These are phyloP conservation scores for Dicrurus megarhynchus DNA, from an alignment of 2,113 vertebrate genomes.

Conservation along the genomic window DNA sequence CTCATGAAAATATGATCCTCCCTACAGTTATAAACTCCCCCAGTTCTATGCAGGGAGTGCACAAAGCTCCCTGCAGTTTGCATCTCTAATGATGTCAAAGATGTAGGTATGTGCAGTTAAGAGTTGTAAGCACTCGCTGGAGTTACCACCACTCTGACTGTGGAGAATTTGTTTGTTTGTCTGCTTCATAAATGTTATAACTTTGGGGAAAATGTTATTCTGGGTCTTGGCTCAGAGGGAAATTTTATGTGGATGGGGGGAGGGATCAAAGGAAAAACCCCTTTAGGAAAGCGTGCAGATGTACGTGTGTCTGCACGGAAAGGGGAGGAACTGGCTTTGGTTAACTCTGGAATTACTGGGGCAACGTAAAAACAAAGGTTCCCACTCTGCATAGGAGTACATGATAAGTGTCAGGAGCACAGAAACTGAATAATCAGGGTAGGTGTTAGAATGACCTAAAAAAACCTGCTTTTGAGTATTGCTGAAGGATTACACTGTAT, in stretches of 20 bases:
- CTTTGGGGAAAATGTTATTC: conserved; percentile 47
- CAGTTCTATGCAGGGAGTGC: not conserved
- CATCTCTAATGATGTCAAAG: not conserved
- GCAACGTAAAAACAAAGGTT: not conserved
- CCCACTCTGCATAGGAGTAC: not conserved
- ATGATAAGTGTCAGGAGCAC: not conserved
- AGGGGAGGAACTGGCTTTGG: not conserved
- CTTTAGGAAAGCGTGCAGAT: not conserved
- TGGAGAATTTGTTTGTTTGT: not conserved
- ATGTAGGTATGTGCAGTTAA: fast-evolving
- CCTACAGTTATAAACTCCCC: conserved; percentile 5
- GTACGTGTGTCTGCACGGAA: not conserved
- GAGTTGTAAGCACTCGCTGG: not conserved
- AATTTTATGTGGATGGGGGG: not conserved
- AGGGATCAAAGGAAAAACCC: not conserved
- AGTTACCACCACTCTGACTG: not conserved
- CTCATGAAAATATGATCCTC: conserved; percentile 12
- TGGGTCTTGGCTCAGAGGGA: not conserved
- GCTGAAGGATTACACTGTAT: not conserved
- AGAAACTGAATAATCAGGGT: not conserved
- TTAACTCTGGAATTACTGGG: not conserved
- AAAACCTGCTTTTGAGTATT: not conserved
- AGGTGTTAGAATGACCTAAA: not conserved
- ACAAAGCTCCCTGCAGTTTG: not conserved
- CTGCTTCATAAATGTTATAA: not conserved